Base-by-base conservation (phyloP, 2,888 invertebrate species). In the Cantharis flavilabris region DNA sequence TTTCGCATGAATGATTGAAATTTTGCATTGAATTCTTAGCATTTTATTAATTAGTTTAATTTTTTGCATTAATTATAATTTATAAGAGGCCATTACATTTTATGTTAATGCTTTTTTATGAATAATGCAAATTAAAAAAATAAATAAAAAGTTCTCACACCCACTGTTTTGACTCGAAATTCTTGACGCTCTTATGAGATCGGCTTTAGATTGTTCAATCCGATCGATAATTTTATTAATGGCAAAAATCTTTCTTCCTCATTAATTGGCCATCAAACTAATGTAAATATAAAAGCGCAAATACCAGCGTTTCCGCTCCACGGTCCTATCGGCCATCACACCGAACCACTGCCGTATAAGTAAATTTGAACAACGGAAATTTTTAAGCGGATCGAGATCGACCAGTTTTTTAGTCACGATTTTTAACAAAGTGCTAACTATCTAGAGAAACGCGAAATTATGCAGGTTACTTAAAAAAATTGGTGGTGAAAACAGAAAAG, bases 61-160 rank as follows among this genome's bases (percentile, higher is more conserved):
- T 49, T 49, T 49, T 49, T 49, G 49, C 49, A 49, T 49, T n/a
- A 67, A 67, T 23, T 67, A 67, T 26, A n/a, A 20, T 23, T 20
- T 67, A 20, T 67, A 67, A 64, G 65, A 18, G 26, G 65, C 65
- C 65, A 67, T 67, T 67, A 67, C 26, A 26, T 23, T 67, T 67
- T 23, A 23, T 20, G 23, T 67, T 23, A 67, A 23, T 67, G 7
- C n/a, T 67, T 67, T 65, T 23, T 67, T 67, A 67, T 67, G 65
- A 67, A 67, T 67, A 67, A 67, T 67, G 65, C 65, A 67, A 67
- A 67, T 65, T 26, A 23, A 23, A 67, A 67, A 67, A 67, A 18
- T 23, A 67, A n/a, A 67, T 26, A 20, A 20, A 65, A n/a, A 67
- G 23, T 67, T 67, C 65, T 67, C 65, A 67, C 65, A 67, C 65